Conservation (phyloP, 2,888 invertebrate species). For the Noctua comes region DNA sequence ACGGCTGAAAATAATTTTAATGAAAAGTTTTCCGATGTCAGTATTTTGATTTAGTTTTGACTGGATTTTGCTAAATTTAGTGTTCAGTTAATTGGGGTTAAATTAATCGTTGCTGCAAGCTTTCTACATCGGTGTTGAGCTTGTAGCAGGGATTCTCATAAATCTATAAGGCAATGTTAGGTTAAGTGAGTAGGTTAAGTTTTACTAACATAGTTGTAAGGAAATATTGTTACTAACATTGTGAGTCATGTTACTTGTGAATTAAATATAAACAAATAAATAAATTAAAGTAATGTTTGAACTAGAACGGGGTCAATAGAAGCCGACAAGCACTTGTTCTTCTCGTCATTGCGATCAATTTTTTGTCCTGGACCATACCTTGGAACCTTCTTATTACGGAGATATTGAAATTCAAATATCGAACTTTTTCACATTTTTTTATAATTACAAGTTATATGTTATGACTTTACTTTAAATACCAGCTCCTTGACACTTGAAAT, state of each 20-base stretch:
- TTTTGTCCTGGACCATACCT: background rate
- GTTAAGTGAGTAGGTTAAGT: no score
- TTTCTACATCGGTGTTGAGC: no score
- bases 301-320: background rate
- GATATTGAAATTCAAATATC: background rate
- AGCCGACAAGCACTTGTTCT: background rate
- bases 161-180: no score
- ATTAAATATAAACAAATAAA: no score
- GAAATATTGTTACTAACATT: no score
- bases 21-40: slow-evolving; percentile 23
- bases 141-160: no score
- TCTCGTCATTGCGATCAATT: background rate
- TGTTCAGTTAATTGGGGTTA: background rate
- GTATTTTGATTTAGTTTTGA: slow-evolving; percentile 22
- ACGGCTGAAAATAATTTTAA: slow-evolving; percentile 1
- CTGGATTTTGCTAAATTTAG: background rate
- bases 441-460: background rate
- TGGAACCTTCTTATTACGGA: background rate
- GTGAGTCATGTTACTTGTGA: no score
- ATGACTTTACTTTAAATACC: background rate
- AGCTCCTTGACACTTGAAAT: background rate
- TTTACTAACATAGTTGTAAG: no score
- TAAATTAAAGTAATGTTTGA: background rate
- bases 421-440: background rate
- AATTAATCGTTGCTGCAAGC: no score